A percentile compares a stretch with the other conserved stretches of the same genome.
These are phyloP conservation scores for Pachliopta kotzebuea DNA, from an alignment of 2,888 invertebrate genomes.

Conservation along the genomic window DNA sequence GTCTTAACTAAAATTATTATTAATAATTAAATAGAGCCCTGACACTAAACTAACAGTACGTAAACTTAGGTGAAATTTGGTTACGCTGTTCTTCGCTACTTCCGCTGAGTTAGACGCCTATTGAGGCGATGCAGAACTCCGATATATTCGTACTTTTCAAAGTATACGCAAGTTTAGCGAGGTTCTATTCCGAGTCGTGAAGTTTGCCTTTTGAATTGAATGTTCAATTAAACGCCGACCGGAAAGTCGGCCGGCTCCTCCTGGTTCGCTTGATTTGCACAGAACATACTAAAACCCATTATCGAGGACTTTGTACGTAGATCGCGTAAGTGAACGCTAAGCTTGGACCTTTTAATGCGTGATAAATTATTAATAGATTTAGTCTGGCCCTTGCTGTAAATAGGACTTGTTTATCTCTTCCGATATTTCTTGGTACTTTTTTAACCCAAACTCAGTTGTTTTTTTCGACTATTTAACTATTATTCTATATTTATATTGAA, in stretches of 20 bases:
- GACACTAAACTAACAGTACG: neutral
- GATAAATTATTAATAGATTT: neutral
- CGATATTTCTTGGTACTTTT: neutral
- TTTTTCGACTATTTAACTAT: no score
- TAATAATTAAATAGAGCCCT: neutral
- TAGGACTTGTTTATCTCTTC: neutral
- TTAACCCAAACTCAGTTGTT: neutral
- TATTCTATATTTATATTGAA: no score
- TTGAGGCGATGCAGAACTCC: conserved; percentile 15
- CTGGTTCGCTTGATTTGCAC: conserved; percentile 23
- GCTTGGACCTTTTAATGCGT: neutral
- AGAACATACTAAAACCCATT: conserved; percentile 11
- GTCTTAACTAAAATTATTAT: no score
- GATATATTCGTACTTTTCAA: conserved; percentile 22
- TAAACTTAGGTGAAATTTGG: conserved; percentile 1
- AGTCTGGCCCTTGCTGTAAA: neutral
- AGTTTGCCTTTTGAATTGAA: conserved; percentile 51
- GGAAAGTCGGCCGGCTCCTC: conserved; percentile 33
- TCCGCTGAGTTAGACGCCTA: conserved; percentile 19
- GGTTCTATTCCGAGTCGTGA: conserved; percentile 32
- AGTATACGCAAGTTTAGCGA: conserved; percentile 17
- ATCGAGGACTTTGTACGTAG: conserved; percentile 2
- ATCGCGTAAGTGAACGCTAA: neutral
- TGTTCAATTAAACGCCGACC: conserved; percentile 50
- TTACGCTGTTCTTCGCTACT: conserved; percentile 1